These are phyloP conservation scores for Oscheius sp. DNA, from an alignment of 1,140 invertebrate genomes.

Conservation along the genomic window DNA sequence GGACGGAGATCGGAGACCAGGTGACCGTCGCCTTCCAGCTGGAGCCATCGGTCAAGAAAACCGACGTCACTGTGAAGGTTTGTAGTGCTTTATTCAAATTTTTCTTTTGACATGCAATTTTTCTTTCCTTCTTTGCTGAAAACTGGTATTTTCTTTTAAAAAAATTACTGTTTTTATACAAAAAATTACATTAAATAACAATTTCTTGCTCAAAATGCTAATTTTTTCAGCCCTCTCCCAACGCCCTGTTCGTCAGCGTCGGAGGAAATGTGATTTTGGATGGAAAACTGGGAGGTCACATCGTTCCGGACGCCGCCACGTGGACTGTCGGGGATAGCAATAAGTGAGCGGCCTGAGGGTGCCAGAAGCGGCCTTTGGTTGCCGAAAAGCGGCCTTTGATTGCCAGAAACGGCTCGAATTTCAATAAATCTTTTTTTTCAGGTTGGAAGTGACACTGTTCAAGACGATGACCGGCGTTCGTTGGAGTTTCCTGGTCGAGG, in stretches of 20 bases:
- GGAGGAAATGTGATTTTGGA: background rate
- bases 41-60: background rate
- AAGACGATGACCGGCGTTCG: background rate
- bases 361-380: too few relatives aligned
- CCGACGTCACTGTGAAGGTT: background rate
- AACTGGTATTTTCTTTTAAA: too few relatives aligned
- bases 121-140: too few relatives aligned
- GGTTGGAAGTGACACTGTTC: slow-evolving; percentile 10
- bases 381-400: too few relatives aligned
- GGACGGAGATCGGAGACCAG: background rate
- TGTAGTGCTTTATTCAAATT: too few relatives aligned
- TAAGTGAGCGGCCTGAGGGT: background rate
- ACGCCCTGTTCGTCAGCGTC: background rate
- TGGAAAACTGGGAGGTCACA: background rate
- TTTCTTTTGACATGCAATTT: too few relatives aligned
- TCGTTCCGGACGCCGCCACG: background rate
- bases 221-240: background rate
- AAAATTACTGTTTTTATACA: background rate
- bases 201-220: background rate
- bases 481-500: slow-evolving; percentile 5
- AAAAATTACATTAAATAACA: background rate
- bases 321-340: slow-evolving; percentile 9
- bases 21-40: background rate
- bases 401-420: background rate
- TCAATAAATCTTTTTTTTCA: slow-evolving; percentile 7